Base-by-base conservation (phyloP, 2,797 vertebrate species). In the Nannoperca obscura region DNA sequence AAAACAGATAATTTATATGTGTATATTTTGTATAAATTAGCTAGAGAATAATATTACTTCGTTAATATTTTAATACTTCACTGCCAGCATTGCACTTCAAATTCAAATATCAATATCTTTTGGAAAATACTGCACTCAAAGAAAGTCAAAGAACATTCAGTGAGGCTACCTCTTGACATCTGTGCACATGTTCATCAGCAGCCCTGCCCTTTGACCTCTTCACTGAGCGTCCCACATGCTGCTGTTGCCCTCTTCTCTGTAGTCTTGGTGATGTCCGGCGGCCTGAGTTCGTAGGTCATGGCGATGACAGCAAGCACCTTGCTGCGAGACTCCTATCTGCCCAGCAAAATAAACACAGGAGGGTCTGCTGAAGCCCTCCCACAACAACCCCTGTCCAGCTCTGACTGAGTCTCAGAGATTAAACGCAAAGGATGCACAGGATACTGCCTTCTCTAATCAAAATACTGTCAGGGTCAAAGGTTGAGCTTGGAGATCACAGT, bases 301-400 rank as follows among this genome's bases (percentile, higher is more conserved):
- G 88, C 61, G 95, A 94, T 95, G 95, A 96, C 94, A 96, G 95
- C 84, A 77, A 93, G 94, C 93, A 92, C 93, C 93, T 94, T 93
- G 93, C 94, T 95, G 95, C 74, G 94, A 94, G 93, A 91, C 89
- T 92, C 86, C 85, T 68, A 80, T 91, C 87, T 88, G 83, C 88
- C 90, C 91, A 90, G 71, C 87, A 94, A 95, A 94, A 93, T 94
- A 94, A 95, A 95, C 94, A 95, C 84, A 81, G 79, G 74, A 84
- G 89, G 85, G 70, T 86, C 84, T 80, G 72, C 80, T 83, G 46
- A 74, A 69, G 82, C 88, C 84, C 83, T 80, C 89, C 87, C 79
- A 81, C 87, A 81, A 81, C 86, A 81, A 82, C 89, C 88, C 87
- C 83, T 57, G 73, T 81, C 79, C 88, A 69, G 81, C 78, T 86